Base-by-base conservation (phyloP, 2,113 vertebrate genomes). In the Clarias gariepinus region DNA sequence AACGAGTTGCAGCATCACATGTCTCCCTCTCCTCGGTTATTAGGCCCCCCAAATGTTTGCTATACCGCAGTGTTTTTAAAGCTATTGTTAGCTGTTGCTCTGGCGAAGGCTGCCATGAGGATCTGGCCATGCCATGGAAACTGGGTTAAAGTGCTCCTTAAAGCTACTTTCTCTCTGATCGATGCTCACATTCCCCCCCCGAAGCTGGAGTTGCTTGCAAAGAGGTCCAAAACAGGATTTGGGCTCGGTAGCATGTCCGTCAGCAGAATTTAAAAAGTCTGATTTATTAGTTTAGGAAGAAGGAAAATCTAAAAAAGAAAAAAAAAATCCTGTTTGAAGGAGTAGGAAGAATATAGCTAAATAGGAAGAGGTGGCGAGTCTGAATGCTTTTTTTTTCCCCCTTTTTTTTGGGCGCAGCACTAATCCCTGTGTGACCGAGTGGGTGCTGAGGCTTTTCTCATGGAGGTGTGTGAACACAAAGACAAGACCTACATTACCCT, bases 101-200 rank as follows among this genome's bases (percentile, higher is more conserved):
- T 82, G 77, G 52, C 16, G 28, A 19, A 25, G 28, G 30, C 85
- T 55, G 58, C 57, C 68, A 47, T 19, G 36, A 58, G 77, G 61
- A 87, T 79, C 79, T 82, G 53, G 82, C n/a, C 66, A 18, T 19
- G 36, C 58, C 55, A 15, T 81, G 83, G 55, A 91, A 92, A 92
- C 77, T 86, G 79, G 90, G 91, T 85, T 93, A 90, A 90, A 91
- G 89, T 90, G 90, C 90, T 86, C 71, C 90, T 88, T 89, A 82
- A 85, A 83, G 85, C 15, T 13, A 73, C 86, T 91, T 41, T 92
- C 90, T 90, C 89, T 82, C 81, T 77, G 74, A 84, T 13, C 4
- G 77, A 74, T 63, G 73, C 84, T 85, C 92, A 94, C 93, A 87
- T 94, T 93, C 47, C 47, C 47, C 47, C 47, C 7, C 88, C 87